A percentile compares a stretch with the other conserved stretches of the same genome.
These are phyloP conservation scores for Apodemia zela DNA, from an alignment of 2,888 invertebrate species.

Conservation along the genomic window DNA sequence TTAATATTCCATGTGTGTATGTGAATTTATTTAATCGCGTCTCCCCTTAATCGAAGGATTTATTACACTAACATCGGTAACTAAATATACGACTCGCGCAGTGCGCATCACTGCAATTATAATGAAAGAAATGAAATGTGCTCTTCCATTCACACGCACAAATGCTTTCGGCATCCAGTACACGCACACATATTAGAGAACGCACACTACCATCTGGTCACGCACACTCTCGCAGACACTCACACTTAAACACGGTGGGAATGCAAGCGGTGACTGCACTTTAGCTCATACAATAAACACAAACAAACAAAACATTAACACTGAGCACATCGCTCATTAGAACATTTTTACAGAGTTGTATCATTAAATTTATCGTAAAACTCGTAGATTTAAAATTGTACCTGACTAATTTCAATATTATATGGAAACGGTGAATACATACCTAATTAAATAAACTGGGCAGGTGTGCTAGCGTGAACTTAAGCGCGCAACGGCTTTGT, in stretches of 20 bases:
- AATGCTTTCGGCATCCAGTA: conserved; percentile 65
- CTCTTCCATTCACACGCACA: conserved; percentile 79
- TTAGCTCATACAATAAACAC: conserved; percentile 77
- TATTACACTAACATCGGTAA: conserved; percentile 53
- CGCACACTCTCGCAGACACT: conserved; percentile 39
- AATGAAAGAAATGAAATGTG: conserved; percentile 73
- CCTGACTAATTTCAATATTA: conserved; percentile 10
- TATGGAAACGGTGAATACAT: conserved; percentile 22
- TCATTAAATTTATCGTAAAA: conserved; percentile 21
- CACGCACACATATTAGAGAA: conserved; percentile 53
- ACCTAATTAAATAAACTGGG: conserved; percentile 44
- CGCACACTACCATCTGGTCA: conserved; percentile 44
- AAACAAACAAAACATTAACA: conserved; percentile 76
- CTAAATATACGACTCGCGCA: conserved; percentile 44
- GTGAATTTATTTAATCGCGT: conserved; percentile 41
- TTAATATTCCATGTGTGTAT: conserved; percentile 22
- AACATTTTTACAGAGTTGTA: conserved; percentile 28
- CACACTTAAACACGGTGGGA: conserved; percentile 63
- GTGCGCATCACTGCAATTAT: conserved; percentile 78
- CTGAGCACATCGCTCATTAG: conserved; percentile 51
- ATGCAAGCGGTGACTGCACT: conserved; percentile 80
- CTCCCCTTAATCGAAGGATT: conserved; percentile 52
- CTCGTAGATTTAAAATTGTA: conserved; percentile 1
- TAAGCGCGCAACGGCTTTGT: conserved; percentile 70
- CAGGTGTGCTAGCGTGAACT: conserved; percentile 57